phyloP scores from a whole-genome alignment of 2,888 invertebrate genomes.

The Dinocampus coccinellae region DNA sequence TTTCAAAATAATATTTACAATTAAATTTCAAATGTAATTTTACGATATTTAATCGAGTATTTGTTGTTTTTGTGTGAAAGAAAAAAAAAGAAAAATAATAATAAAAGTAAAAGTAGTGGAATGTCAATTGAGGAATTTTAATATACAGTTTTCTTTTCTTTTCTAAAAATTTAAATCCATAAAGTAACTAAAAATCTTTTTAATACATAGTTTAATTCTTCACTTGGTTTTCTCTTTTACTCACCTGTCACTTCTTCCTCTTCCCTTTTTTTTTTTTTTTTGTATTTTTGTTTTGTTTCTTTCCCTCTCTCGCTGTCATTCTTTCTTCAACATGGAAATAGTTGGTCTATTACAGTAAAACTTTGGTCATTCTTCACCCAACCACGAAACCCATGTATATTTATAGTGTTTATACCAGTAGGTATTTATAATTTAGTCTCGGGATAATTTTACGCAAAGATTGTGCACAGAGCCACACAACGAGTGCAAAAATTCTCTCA shows the following conservation, averaged over 20 bases:
- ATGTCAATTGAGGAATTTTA: too few species aligned
- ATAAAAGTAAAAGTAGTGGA: too few species aligned
- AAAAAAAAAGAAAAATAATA: too few species aligned
- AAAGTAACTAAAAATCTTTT: not conserved
- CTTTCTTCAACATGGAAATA: not conserved
- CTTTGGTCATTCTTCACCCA: constrained; percentile 24
- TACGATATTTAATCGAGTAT: not conserved
- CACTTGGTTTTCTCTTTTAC: not conserved
- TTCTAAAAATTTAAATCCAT: too few species aligned
- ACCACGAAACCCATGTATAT: constrained; percentile 50
- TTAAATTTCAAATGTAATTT: not conserved
- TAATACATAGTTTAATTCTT: not conserved
- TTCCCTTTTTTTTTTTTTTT: too few species aligned
- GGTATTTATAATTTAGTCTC: constrained; percentile 60
- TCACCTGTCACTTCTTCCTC: too few species aligned
- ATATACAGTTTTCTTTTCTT: too few species aligned
- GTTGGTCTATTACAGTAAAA: not conserved
- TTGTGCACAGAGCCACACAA: not conserved
- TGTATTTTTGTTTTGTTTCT: too few species aligned
- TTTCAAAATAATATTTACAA: not conserved
- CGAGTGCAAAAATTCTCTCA: not conserved
- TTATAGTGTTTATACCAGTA: constrained; percentile 59
- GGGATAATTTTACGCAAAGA: constrained; percentile 45
- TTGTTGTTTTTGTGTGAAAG: too few species aligned
- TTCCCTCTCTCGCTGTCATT: not conserved